Evolutionary conservation across 2,797 vertebrate species (phyloP), one percentile per base, ranked within the genome.

Genomic region (Amblyopsis hoosieri): DNA sequence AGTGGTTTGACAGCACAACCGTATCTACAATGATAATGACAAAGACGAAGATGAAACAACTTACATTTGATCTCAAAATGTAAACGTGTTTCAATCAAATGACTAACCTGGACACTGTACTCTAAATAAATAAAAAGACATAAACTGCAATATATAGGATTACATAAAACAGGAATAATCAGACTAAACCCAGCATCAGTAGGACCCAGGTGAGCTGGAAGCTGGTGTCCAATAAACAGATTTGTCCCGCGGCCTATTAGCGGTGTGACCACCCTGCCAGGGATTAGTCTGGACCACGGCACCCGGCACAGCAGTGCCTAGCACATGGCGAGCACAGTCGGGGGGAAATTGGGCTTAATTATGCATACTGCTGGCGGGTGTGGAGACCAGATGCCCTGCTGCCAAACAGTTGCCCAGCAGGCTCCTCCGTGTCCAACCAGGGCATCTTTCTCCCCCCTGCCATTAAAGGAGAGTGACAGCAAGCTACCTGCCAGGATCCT

Each of bases 211-310:
- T 86, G 86, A 83, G 76, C 31, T 60, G 57, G 71, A 74, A 81
- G 66, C 55, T 7, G 12, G 71, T 71, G 71, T 84, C 82, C 80
- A 80, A 84, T 84, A 84, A 82, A 85, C 71, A 72, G 80, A 87
- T 86, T 88, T 81, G 73, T 80, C 72, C 69, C 64, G 8, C 75
- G 71, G 82, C 81, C 80, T 74, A 82, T 90, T 88, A 87, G 78
- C 57, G 5, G 76, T 76, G 70, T 68, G 78, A 72, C 69, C 80
- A 76, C 76, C 72, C 68, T 60, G 69, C 61, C 76, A 67, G 83
- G 77, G 85, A 89, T 87, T 82, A 89, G 78, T 75, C 29, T 17
- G 9, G 70, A 71, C 69, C 46, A 10, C 61, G 76, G 85, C 83
- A 62, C 48, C 0, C 66, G 72, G 82, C 85, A 87, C 84, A 76